These are phyloP conservation scores for Melanotaenia boesemani DNA, from an alignment of 2,797 vertebrate species.

Conservation along the genomic window DNA sequence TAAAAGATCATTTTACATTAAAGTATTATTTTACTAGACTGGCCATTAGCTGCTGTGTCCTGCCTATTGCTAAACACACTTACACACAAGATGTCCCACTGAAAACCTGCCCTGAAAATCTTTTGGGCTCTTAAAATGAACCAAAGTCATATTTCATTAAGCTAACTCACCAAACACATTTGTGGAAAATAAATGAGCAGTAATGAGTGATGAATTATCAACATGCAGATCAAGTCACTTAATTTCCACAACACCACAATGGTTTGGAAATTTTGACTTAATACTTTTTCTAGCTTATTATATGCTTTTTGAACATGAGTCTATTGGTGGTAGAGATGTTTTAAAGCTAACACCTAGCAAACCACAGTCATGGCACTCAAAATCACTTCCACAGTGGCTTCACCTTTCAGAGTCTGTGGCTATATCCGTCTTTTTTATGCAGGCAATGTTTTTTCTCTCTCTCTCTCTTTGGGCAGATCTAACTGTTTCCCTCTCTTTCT, in stretches of 20 bases:
- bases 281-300: not conserved
- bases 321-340: not conserved
- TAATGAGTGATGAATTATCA: not conserved
- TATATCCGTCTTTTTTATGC: not conserved
- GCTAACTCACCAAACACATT: not conserved
- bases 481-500: not conserved
- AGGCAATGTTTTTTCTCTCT: not conserved
- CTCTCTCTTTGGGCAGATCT: not conserved
- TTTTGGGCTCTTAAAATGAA: not conserved
- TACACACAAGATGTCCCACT: too few species aligned
- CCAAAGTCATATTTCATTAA: not conserved
- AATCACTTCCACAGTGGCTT: not conserved
- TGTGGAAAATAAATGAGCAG: not conserved
- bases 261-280: not conserved
- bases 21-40: too few species aligned
- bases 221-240: not conserved
- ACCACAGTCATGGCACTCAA: not conserved
- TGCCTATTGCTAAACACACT: too few species aligned
- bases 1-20: too few species aligned
- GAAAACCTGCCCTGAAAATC: not conserved
- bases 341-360: not conserved
- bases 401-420: not conserved
- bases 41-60: too few species aligned
- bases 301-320: not conserved
- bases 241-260: not conserved